phyloP scores from a whole-genome alignment of 2,113 vertebrate species.

The Oryctolagus cuniculus region DNA sequence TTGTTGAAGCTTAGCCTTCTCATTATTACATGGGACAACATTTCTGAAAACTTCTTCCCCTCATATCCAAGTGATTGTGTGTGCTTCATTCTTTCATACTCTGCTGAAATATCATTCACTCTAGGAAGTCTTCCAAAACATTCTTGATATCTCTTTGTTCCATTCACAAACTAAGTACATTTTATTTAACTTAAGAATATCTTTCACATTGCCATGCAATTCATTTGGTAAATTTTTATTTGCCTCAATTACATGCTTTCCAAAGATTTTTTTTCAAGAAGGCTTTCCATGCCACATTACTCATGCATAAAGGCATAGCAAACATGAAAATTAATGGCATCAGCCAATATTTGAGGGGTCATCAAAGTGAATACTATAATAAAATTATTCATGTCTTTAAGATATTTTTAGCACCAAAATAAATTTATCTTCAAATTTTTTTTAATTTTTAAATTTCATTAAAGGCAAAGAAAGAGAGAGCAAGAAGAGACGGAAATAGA shows the following conservation, averaged over 20 bases:
- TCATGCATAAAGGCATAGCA: neutral
- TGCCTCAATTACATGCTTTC: slow-evolving; percentile 6
- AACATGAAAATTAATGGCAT: neutral
- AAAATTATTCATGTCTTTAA: no score
- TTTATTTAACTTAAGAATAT: slow-evolving; percentile 20
- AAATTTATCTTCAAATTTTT: no score
- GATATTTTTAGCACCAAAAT: no score
- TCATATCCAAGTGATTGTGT: neutral
- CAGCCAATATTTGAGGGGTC: neutral
- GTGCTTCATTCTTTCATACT: neutral
- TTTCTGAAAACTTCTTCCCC: neutral
- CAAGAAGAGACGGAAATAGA: no score
- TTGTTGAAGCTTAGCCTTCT: neutral
- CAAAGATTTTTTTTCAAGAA: slow-evolving; percentile 22
- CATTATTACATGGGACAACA: neutral
- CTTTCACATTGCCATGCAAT: neutral
- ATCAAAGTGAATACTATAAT: no score
- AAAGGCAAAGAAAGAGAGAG: no score
- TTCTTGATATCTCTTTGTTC: neutral
- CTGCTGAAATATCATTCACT: slow-evolving; percentile 21
- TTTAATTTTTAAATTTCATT: no score
- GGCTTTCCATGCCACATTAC: slow-evolving; percentile 31
- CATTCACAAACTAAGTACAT: neutral
- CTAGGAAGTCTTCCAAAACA: neutral
- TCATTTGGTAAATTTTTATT: slow-evolving; percentile 46